Base-by-base conservation (phyloP, 2,888 invertebrate species). In the Plagodis dolabraria region DNA sequence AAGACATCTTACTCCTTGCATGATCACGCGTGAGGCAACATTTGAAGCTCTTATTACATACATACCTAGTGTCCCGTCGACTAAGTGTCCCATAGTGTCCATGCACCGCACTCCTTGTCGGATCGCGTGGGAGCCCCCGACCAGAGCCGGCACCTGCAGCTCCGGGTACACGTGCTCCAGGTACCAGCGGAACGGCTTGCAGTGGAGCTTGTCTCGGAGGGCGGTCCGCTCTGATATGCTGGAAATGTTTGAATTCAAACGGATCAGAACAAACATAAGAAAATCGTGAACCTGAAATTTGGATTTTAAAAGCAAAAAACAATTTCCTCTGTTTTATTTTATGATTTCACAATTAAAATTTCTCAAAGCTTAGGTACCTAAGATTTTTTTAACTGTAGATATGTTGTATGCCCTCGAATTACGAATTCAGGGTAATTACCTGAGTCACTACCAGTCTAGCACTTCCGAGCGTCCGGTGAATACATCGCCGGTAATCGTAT, bases 171-270 rank as follows among this genome's bases (percentile, higher is more conserved):
- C 97, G 79, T 98, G 95, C 71, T 97, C 95, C 79, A 99, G 86
- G 88, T 97, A 99, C 99, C 99, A 99, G 74, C 96, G 96, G 93
- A 99, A 99, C 0, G 98, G 96, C 85, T 98, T 98, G 90, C 99
- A 99, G 61, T 97, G 95, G 9, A 99, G 93, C 75, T 94, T 94
- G 69, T 96, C 94, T 60, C 97, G 95, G 58, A 99, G 92, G 36
- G 94, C 95, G 69, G 97, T 81, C 46, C 99, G 95, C 78, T 98
- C 97, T 54, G 96, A 95, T 82, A 98, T 96, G 86, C 98, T 98
- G 88, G 46, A 33, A 67, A 42, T 57, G n/a, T n/a, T n/a, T n/a
- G 5, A 0, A n/a, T 4, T 38, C 4, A 44, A 22, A 22, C 22
- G 22, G 22, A 2, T 22, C 2, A 47, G 4, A 47, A 7, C n/a